Evolutionary conservation across 1,140 invertebrate genomes (phyloP).

Genomic region (Myzus persicae): DNA sequence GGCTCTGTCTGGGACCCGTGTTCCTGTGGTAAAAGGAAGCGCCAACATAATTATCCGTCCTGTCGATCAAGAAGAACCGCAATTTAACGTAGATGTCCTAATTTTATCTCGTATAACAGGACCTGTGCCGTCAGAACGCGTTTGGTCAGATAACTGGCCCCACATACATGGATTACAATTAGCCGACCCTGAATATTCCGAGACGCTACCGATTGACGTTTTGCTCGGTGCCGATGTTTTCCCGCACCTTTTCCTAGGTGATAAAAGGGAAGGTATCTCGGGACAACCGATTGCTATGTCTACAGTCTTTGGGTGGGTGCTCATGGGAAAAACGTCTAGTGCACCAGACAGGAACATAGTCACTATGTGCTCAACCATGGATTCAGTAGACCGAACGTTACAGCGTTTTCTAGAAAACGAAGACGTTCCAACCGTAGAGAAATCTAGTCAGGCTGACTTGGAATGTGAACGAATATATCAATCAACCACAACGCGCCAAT

Average conservation of each 20-base stretch:
- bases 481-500: neutral
- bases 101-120: neutral
- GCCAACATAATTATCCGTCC: neutral
- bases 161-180: neutral
- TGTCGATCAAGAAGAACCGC: neutral
- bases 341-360: neutral
- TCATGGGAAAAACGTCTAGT: neutral
- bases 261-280: neutral
- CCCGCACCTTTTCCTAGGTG: neutral
- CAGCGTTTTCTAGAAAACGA: conserved; percentile 12
- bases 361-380: neutral
- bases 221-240: neutral
- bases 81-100: neutral
- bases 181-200: neutral
- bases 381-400: neutral
- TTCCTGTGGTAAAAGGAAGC: neutral
- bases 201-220: neutral
- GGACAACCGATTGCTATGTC: neutral
- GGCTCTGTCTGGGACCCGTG: neutral
- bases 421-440: neutral
- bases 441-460: neutral
- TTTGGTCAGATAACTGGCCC: neutral
- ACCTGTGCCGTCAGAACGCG: neutral
- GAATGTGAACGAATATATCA: neutral
- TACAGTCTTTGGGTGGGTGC: conserved; percentile 28